Evolutionary conservation across 2,888 invertebrate genomes (phyloP).

Genomic region (Norana najaformis): DNA sequence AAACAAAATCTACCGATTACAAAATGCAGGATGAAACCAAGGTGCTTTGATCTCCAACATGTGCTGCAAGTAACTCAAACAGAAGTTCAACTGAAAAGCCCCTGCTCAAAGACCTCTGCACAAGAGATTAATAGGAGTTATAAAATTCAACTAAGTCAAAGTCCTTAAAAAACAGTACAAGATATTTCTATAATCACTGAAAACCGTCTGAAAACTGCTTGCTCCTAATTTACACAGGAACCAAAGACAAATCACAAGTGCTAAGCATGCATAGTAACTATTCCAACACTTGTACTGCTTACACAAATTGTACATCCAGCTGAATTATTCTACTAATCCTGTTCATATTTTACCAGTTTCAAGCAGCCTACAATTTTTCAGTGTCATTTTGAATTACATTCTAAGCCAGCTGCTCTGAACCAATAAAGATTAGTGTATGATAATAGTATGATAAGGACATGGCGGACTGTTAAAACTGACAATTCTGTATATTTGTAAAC

Average conservation of each 20-base stretch:
- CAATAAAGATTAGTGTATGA: neutral
- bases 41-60: too few relatives aligned
- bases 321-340: neutral
- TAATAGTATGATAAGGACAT: neutral
- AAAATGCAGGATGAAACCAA: neutral
- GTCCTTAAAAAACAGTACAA: too few relatives aligned
- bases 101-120: too few relatives aligned
- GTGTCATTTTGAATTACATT: neutral
- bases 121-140: too few relatives aligned
- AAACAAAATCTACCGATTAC: neutral
- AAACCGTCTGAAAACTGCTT: neutral
- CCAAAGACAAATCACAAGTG: neutral
- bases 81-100: too few relatives aligned
- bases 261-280: neutral
- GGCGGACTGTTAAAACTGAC: neutral
- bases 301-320: neutral
- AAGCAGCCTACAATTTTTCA: neutral
- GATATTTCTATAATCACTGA: neutral
- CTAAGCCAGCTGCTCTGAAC: neutral
- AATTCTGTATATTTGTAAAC: neutral
- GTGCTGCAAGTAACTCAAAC: too few relatives aligned
- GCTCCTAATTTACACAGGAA: neutral
- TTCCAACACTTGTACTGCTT: neutral
- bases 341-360: neutral
- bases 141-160: too few relatives aligned